phyloP scores from a whole-genome alignment of 2,113 vertebrate genomes.

The Pseudorhombus dupliciocellatus region DNA sequence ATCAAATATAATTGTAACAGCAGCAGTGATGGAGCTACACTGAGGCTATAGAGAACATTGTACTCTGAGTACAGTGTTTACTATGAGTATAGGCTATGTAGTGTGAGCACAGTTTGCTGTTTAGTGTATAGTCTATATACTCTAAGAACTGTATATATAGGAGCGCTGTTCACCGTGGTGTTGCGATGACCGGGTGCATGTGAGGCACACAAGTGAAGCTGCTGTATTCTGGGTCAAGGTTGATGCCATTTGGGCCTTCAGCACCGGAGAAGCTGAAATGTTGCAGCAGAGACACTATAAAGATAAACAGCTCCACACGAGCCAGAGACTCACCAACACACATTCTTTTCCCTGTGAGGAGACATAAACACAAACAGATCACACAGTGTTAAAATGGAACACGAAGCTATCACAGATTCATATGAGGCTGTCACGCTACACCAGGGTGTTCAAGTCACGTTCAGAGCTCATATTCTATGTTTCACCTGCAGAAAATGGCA shows the following conservation, averaged over 20 bases:
- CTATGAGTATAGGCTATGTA: too few species aligned
- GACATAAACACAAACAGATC: not conserved
- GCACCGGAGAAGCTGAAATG: slow-evolving; percentile 73
- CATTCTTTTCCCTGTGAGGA: slow-evolving; percentile 72
- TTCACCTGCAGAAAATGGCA: slow-evolving; percentile 67
- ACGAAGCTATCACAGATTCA: too few species aligned
- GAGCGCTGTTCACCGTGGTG: slow-evolving; percentile 39
- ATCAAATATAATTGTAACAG: too few species aligned
- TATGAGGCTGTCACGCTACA: not conserved
- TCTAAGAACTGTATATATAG: too few species aligned
- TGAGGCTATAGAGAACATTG: too few species aligned
- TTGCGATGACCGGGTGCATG: slow-evolving; percentile 69
- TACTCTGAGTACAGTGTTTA: too few species aligned
- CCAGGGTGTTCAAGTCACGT: too few species aligned
- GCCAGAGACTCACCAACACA: slow-evolving; percentile 81
- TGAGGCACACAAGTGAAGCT: slow-evolving; percentile 67
- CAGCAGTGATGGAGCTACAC: too few species aligned
- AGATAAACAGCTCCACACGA: slow-evolving; percentile 82
- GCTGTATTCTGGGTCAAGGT: slow-evolving; percentile 72
- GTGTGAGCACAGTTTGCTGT: too few species aligned
- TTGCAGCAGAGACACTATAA: slow-evolving; percentile 77
- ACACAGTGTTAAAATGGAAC: not conserved
- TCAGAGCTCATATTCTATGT: not conserved
- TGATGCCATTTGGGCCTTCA: slow-evolving; percentile 63
- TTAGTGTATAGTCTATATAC: too few species aligned